A percentile compares a stretch with the other conserved stretches of the same genome.
Conservation (phyloP, 2,888 invertebrate genomes). For the Mesochorus sp. region DNA sequence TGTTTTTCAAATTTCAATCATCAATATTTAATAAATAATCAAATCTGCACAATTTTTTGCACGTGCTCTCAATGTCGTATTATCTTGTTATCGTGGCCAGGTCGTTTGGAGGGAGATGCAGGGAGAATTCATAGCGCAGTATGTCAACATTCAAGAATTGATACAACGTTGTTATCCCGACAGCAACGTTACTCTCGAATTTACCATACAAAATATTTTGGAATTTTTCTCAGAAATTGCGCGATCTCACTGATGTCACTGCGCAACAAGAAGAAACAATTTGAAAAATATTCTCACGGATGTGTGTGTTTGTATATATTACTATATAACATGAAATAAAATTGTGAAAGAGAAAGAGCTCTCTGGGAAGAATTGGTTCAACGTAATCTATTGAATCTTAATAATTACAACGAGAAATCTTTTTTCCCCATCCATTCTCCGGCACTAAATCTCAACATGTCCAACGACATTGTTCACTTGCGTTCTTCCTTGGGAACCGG, state of each 20-base stretch:
- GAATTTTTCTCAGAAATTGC: conserved; percentile 99
- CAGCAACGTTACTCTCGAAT: conserved; percentile 96
- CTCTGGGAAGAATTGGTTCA: conserved; percentile 4
- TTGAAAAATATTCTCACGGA: too few relatives aligned
- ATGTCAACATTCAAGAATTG: conserved; percentile 95
- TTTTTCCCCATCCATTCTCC: conserved; percentile 26
- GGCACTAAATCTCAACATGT: conserved; percentile 46
- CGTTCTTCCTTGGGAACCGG: conserved; percentile 42
- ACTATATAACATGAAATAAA: too few relatives aligned
- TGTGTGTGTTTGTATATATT: too few relatives aligned
- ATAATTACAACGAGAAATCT: conserved; percentile 30
- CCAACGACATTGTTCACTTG: conserved; percentile 31
- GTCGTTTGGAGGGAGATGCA: conserved; percentile 99
- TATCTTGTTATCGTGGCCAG: too few relatives aligned
- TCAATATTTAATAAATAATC: too few relatives aligned
- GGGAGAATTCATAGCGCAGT: conserved; percentile 98
- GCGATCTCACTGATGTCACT: conserved; percentile 90
- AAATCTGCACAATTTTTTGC: too few relatives aligned
- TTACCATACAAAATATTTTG: conserved; percentile 97
- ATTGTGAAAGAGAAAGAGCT: conserved; percentile 1
- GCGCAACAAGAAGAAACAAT: too few relatives aligned
- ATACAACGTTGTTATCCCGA: conserved; percentile 98
- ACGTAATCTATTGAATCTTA: conserved; percentile 32
- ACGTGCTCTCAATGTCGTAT: too few relatives aligned
- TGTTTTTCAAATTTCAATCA: too few relatives aligned